These are phyloP conservation scores for Trachelus tabidus DNA, from an alignment of 2,888 invertebrate species.

Conservation along the genomic window DNA sequence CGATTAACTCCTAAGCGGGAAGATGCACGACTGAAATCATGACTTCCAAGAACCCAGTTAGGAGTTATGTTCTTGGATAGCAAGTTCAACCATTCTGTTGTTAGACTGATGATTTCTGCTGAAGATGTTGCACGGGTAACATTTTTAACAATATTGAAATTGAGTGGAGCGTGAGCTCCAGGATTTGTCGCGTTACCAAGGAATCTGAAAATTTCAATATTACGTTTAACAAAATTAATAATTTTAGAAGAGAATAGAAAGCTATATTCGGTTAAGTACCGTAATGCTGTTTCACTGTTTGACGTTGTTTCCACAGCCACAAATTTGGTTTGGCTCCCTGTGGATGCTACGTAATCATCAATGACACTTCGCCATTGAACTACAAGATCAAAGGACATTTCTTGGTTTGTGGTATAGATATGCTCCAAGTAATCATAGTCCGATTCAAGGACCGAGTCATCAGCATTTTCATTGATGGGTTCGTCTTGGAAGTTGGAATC, in stretches of 20 bases:
- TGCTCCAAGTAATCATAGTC: slow-evolving; percentile 70
- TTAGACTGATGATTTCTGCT: slow-evolving; percentile 72
- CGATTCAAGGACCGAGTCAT: neutral
- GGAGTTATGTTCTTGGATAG: slow-evolving; percentile 73
- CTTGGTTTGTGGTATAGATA: slow-evolving; percentile 45
- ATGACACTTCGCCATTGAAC: no score
- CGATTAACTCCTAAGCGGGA: slow-evolving; percentile 74
- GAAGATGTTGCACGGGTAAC: slow-evolving; percentile 63
- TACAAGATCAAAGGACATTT: no score
- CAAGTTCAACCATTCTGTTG: slow-evolving; percentile 74
- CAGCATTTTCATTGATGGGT: slow-evolving; percentile 8
- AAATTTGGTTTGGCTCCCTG: no score
- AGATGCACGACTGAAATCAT: slow-evolving; percentile 78
- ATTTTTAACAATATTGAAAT: slow-evolving; percentile 73
- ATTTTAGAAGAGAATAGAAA: neutral
- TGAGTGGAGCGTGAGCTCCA: slow-evolving; percentile 83
- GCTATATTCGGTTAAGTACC: no score
- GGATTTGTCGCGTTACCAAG: slow-evolving; percentile 61
- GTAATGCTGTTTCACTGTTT: slow-evolving; percentile 22
- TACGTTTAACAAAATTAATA: slow-evolving; percentile 30
- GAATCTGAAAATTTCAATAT: slow-evolving; percentile 48
- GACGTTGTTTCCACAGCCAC: slow-evolving; percentile 14
- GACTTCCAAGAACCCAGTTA: slow-evolving; percentile 89
- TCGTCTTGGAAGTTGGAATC: slow-evolving; percentile 11
- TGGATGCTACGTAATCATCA: no score